Evolutionary conservation across 2,888 invertebrate genomes (phyloP).

Genomic region (Malacosoma neustria): DNA sequence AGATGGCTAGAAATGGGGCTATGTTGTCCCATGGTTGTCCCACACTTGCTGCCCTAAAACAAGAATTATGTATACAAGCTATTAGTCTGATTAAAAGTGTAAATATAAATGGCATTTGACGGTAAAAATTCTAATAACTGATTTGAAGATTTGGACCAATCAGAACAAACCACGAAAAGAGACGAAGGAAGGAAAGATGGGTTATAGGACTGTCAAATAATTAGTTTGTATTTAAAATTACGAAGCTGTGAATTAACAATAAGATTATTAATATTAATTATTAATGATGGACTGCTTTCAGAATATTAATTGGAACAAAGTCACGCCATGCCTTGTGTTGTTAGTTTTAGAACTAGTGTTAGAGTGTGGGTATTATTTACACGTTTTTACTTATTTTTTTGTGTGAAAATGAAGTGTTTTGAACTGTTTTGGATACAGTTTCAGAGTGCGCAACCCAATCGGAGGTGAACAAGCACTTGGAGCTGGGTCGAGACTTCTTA

Average conservation of each 20-base stretch:
- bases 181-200: conserved; percentile 63
- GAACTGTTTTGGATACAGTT: conserved; percentile 63
- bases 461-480: conserved; percentile 94
- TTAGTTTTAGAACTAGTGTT: conserved; percentile 80
- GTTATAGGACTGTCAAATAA: conserved; percentile 59
- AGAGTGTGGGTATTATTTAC: conserved; percentile 70
- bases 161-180: conserved; percentile 70
- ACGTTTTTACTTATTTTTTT: conserved; percentile 27
- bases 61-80: too few relatives aligned
- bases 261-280: conserved; percentile 36
- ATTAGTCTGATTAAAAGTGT: too few relatives aligned
- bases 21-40: too few relatives aligned
- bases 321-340: conserved; percentile 79
- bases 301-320: conserved; percentile 75
- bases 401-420: conserved; percentile 25
- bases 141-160: conserved; percentile 73
- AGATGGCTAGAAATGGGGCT: too few relatives aligned
- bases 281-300: conserved; percentile 70
- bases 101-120: too few relatives aligned
- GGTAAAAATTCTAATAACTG: too few relatives aligned
- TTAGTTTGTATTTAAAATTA: conserved; percentile 51
- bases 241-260: conserved; percentile 33
- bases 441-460: conserved; percentile 80
- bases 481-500: conserved; percentile 93
- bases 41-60: too few relatives aligned